phyloP scores from a whole-genome alignment of 1,140 invertebrate genomes.

The Probaryconus sp. region DNA sequence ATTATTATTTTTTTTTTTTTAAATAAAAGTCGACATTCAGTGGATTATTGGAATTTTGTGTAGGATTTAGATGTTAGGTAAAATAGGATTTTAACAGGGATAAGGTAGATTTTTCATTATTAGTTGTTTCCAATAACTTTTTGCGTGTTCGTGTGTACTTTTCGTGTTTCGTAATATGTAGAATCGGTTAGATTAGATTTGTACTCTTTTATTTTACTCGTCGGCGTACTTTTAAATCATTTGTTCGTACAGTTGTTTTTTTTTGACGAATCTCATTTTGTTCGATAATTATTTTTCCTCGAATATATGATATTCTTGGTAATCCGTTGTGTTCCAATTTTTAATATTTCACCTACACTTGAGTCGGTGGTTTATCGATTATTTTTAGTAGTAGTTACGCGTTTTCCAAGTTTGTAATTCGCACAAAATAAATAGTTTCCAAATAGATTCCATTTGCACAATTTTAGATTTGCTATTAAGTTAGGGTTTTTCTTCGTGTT shows the following conservation, averaged over 20 bases:
- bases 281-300: constrained; percentile 39
- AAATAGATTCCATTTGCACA: background rate
- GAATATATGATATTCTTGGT: constrained; percentile 60
- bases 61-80: constrained; percentile 4
- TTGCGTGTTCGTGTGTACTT: constrained; percentile 40
- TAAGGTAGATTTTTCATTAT: constrained; percentile 19
- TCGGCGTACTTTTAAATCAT: too few relatives aligned
- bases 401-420: background rate
- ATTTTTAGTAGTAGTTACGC: constrained; percentile 1
- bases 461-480: background rate
- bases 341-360: constrained; percentile 15
- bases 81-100: constrained; percentile 27
- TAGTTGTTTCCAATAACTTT: constrained; percentile 16
- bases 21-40: constrained; percentile 3
- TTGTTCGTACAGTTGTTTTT: too few relatives aligned
- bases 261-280: constrained; percentile 42
- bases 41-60: constrained; percentile 2
- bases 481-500: constrained; percentile 21
- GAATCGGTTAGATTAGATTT: constrained; percentile 17
- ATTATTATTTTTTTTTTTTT: too few relatives aligned
- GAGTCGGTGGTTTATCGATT: constrained; percentile 13
- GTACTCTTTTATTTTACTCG: constrained; percentile 18
- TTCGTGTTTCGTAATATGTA: constrained; percentile 9
- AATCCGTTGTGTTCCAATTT: constrained; percentile 68
- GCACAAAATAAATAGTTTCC: constrained; percentile 1